phyloP scores from a whole-genome alignment of 2,113 vertebrate genomes.

The Odocoileus virginianus region DNA sequence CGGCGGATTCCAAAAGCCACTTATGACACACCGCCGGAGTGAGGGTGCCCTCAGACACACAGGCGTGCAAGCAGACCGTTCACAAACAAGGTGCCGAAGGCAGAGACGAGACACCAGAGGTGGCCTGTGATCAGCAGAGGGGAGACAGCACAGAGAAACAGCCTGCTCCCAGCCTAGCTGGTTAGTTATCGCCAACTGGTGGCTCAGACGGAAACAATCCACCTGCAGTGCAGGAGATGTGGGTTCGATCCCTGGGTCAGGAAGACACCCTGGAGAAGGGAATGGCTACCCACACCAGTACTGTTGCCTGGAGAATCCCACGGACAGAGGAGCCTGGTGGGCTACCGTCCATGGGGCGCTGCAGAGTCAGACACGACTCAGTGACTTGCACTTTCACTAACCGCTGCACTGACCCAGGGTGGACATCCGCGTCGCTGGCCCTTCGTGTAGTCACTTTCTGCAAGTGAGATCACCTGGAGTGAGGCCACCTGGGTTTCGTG shows the following conservation, averaged over 20 bases:
- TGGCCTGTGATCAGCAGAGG: rapidly evolving
- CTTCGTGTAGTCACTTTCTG: rapidly evolving
- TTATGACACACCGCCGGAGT: background rate
- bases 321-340: background rate
- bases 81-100: background rate
- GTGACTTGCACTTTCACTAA: background rate
- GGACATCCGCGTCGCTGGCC: rapidly evolving
- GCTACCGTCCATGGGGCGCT: background rate
- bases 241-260: background rate
- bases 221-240: background rate
- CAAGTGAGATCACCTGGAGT: rapidly evolving
- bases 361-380: background rate
- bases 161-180: rapidly evolving
- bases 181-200: background rate
- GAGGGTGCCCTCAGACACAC: background rate
- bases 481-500: background rate
- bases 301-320: background rate
- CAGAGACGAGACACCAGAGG: background rate
- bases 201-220: background rate
- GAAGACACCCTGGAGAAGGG: background rate
- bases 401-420: rapidly evolving
- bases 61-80: background rate
- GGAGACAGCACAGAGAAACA: rapidly evolving
- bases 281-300: background rate
- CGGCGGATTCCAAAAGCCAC: background rate